Percentiles rank a stretch among this genome's conserved stretches.
Conservation (phyloP, 35 echinoderm and acorn worm genomes). For the Strongylocentrotus purpuratus region DNA sequence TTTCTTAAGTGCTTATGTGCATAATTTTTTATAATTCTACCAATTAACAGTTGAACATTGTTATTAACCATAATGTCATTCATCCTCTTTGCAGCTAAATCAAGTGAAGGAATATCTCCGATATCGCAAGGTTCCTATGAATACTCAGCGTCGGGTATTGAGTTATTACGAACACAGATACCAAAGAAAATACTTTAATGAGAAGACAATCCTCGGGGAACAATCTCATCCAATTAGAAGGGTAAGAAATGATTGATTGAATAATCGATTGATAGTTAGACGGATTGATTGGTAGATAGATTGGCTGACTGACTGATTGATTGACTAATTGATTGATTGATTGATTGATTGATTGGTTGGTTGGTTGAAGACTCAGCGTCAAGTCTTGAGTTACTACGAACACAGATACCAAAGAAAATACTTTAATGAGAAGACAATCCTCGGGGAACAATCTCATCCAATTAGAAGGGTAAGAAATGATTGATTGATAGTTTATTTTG, state of each 20-base stretch:
- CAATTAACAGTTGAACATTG: no score
- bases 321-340: not conserved
- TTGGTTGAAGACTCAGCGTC: slow-evolving; percentile 48
- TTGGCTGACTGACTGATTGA: not conserved
- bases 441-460: slow-evolving; percentile 72
- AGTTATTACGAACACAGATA: slow-evolving; percentile 96
- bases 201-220: slow-evolving; percentile 73
- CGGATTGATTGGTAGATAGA: not conserved
- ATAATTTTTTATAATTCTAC: no score
- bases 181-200: slow-evolving; percentile 92
- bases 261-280: not conserved
- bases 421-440: slow-evolving; percentile 74
- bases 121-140: slow-evolving; percentile 77
- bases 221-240: slow-evolving; percentile 72
- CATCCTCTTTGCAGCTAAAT: slow-evolving; percentile 67
- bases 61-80: no score
- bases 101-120: slow-evolving; percentile 99
- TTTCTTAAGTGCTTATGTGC: no score
- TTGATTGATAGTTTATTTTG: not conserved
- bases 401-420: slow-evolving; percentile 89
- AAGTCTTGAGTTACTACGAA: slow-evolving; percentile 63
- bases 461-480: slow-evolving; percentile 70
- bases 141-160: slow-evolving; percentile 77
- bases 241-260: slow-evolving; percentile 57
- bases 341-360: no score